Conservation (phyloP, 35 echinoderm and acorn worm species). For the Nesometra sesokonis region DNA sequence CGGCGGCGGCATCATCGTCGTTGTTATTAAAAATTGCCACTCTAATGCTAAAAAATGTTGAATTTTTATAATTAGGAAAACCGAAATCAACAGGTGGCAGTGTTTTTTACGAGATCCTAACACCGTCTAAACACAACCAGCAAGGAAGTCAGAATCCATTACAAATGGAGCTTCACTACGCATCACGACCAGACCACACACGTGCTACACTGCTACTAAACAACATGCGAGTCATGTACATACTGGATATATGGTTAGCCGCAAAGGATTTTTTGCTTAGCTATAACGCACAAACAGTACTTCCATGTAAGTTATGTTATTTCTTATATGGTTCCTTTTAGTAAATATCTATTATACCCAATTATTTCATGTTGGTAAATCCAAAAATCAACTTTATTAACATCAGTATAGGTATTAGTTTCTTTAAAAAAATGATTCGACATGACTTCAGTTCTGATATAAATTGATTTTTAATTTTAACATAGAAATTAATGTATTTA, state of each 20-base stretch:
- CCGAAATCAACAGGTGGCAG: slow-evolving; percentile 8
- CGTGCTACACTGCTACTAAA: slow-evolving; percentile 77
- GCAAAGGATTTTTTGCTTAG: slow-evolving; percentile 88
- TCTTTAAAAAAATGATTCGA: no score
- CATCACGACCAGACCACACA: slow-evolving; percentile 37
- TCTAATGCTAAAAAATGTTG: no score
- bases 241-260: slow-evolving; percentile 69
- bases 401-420: no score
- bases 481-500: no score
- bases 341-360: no score
- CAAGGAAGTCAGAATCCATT: slow-evolving; percentile 61
- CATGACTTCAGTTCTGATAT: no score
- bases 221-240: slow-evolving; percentile 93
- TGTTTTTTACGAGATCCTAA: slow-evolving; percentile 78
- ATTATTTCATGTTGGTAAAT: no score
- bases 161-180: slow-evolving; percentile 88
- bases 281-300: slow-evolving; percentile 49
- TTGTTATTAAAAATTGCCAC: no score
- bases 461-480: no score
- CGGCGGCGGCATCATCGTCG: no score
- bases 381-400: no score
- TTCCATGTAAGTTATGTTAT: background rate
- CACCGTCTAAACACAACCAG: slow-evolving; percentile 76
- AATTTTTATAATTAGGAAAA: no score
- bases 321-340: background rate